phyloP scores from a whole-genome alignment of 2,797 vertebrate species.

The Cyclopterus lumpus region DNA sequence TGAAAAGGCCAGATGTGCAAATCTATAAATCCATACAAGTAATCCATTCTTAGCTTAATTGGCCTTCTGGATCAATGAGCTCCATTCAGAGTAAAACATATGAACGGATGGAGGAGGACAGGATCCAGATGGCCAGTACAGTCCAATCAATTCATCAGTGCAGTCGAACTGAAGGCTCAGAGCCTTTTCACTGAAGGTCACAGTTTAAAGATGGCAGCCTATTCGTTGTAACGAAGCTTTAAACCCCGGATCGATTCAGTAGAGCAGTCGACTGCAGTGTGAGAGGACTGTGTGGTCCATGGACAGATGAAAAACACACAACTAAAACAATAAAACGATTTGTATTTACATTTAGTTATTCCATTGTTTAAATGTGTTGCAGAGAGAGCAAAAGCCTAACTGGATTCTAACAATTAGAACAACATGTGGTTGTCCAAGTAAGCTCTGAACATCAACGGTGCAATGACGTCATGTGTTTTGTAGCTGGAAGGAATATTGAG shows the following conservation, averaged over 20 bases:
- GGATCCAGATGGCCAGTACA: slow-evolving; percentile 37
- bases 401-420: not conserved
- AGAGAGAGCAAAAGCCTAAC: not conserved
- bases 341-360: not conserved
- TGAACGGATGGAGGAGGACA: slow-evolving; percentile 20
- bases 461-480: not conserved
- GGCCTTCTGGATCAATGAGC: slow-evolving; percentile 39
- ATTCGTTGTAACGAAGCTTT: slow-evolving; percentile 13
- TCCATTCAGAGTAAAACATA: slow-evolving; percentile 16
- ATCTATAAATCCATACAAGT: slow-evolving; percentile 53
- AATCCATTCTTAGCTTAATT: slow-evolving; percentile 45
- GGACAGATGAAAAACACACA: not conserved
- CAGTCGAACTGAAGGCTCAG: slow-evolving; percentile 11
- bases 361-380: not conserved
- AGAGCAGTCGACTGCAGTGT: not conserved
- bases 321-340: not conserved
- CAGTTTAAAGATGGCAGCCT: not conserved
- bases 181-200: slow-evolving; percentile 47
- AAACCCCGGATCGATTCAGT: slow-evolving; percentile 12
- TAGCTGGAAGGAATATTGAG: not conserved
- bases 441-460: not conserved
- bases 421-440: not conserved
- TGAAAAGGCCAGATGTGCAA: slow-evolving; percentile 49
- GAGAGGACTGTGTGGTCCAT: not conserved
- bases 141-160: slow-evolving; percentile 50